Conservation (phyloP, 2,797 vertebrate genomes). For the Clamator glandarius region DNA sequence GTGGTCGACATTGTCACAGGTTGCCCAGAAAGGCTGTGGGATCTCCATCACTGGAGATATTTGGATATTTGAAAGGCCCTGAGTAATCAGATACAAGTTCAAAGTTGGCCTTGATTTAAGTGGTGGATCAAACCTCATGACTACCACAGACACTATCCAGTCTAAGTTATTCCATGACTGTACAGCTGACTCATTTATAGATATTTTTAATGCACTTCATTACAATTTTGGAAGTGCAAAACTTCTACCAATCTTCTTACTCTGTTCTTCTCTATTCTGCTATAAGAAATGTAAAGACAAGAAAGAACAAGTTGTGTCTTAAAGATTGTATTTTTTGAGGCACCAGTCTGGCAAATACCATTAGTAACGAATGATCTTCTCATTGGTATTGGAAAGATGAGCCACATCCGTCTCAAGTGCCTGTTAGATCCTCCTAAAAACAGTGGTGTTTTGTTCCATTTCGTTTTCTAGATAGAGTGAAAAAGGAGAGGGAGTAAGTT, state of each 20-base stretch:
- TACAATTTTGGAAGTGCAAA: not conserved
- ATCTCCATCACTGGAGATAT: not conserved
- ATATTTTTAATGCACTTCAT: not conserved
- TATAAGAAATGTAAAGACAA: not conserved
- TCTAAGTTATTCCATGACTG: not conserved
- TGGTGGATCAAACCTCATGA: not conserved
- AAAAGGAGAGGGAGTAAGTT: not conserved
- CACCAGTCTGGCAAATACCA: not conserved
- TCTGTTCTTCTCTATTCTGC: not conserved
- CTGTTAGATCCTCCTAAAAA: not conserved
- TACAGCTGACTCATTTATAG: not conserved
- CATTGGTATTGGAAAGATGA: not conserved
- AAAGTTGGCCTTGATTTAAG: not conserved
- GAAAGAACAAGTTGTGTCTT: not conserved
- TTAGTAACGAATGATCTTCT: not conserved
- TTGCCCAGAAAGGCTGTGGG: not conserved
- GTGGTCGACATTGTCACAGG: not conserved
- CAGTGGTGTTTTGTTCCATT: not conserved
- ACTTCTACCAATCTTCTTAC: not conserved
- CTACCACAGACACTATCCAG: not conserved
- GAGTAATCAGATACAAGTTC: not conserved
- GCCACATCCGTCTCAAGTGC: not conserved
- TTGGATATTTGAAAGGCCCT: not conserved
- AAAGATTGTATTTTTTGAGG: not conserved
- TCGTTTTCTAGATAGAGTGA: not conserved